Evolutionary conservation across 2,797 vertebrate genomes (phyloP).

Genomic region (Pipistrellus nathusii): DNA sequence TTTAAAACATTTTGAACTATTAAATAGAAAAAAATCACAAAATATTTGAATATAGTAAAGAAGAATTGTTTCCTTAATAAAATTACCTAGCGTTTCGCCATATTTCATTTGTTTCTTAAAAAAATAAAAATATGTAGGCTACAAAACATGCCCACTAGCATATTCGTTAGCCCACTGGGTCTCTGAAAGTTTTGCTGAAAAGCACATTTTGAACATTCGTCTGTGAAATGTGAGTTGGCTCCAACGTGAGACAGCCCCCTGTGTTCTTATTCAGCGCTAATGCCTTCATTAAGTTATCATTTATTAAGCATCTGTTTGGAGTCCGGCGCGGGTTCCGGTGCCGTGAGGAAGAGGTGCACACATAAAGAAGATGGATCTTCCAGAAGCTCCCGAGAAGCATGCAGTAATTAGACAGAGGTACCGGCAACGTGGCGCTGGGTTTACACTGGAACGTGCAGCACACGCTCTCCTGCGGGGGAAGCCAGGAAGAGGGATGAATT

Average conservation of each 20-base stretch:
- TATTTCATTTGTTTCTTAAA: neutral
- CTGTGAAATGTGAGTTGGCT: neutral
- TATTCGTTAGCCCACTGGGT: neutral
- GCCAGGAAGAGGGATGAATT: neutral
- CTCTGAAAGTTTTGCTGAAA: constrained; percentile 26
- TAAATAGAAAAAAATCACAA: neutral
- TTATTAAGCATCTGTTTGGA: neutral
- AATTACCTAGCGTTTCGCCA: neutral
- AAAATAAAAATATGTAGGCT: neutral
- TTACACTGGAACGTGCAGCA: neutral
- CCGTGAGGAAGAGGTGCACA: neutral
- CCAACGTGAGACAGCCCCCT: neutral
- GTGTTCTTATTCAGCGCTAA: neutral
- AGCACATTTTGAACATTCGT: neutral
- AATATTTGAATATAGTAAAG: neutral
- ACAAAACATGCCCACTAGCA: neutral
- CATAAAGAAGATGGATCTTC: neutral
- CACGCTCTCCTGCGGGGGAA: too few relatives aligned
- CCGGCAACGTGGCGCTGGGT: accelerated
- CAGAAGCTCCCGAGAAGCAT: neutral
- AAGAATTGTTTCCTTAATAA: neutral
- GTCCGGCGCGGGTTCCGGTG: neutral
- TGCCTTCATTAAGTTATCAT: neutral
- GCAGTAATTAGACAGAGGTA: neutral
- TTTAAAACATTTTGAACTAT: neutral